A percentile compares a stretch with the other conserved stretches of the same genome.
phyloP scores from a whole-genome alignment of 2,888 invertebrate genomes.

The Lysandra bellargus region DNA sequence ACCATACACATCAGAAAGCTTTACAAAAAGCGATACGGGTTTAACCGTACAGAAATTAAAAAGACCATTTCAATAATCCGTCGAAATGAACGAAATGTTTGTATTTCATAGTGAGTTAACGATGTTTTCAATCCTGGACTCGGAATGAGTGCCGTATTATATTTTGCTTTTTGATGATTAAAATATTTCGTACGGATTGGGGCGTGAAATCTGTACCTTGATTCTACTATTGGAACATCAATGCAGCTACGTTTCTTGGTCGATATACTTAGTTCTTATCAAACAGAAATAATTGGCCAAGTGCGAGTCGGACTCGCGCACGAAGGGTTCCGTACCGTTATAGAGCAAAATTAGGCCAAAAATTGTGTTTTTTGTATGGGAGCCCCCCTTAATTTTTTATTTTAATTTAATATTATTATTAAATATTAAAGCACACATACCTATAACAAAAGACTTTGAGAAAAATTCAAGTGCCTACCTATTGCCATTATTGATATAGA shows the following conservation, averaged over 20 bases:
- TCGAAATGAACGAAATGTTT: slow-evolving; percentile 59
- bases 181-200: slow-evolving; percentile 32
- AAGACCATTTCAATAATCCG: slow-evolving; percentile 47
- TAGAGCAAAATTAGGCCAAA: no score
- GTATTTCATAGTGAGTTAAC: slow-evolving; percentile 65
- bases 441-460: no score
- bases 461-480: no score
- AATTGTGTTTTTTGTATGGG: no score
- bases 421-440: no score
- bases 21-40: not conserved
- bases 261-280: no score
- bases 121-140: slow-evolving; percentile 65
- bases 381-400: no score
- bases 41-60: slow-evolving; percentile 21
- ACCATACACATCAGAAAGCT: not conserved
- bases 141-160: slow-evolving; percentile 32
- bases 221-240: not conserved
- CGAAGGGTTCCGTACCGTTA: no score
- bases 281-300: no score
- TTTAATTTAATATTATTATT: no score
- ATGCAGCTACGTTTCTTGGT: not conserved
- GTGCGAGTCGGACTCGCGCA: no score
- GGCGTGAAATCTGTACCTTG: slow-evolving; percentile 1
- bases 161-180: slow-evolving; percentile 34
- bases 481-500: no score